A percentile compares a stretch with the other conserved stretches of the same genome.
Conservation (phyloP, 2,113 vertebrate genomes). For the Paracanthobrama guichenoti region DNA sequence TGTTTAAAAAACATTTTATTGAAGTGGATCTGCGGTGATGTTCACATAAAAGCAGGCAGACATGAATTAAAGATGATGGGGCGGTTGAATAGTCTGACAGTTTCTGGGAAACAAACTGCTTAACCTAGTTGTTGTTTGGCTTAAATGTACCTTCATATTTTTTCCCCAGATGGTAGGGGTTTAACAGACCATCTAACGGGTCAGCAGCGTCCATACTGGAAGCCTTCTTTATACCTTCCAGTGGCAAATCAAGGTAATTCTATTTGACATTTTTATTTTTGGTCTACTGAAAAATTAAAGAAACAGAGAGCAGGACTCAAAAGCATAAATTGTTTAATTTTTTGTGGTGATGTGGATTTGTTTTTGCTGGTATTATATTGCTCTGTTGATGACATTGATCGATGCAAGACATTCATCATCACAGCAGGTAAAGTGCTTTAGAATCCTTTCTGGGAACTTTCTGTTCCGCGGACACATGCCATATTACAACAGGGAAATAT, state of each 20-base stretch:
- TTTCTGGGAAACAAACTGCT: constrained; percentile 15
- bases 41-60: background rate
- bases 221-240: background rate
- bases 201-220: background rate
- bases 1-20: background rate
- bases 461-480: background rate
- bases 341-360: constrained; percentile 35
- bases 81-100: background rate
- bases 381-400: constrained; percentile 68
- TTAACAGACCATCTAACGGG: background rate
- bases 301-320: background rate
- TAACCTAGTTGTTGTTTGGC: constrained; percentile 25
- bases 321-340: constrained; percentile 68
- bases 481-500: background rate
- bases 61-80: constrained; percentile 8
- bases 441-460: constrained; percentile 27
- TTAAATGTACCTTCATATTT: background rate
- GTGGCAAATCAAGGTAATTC: background rate
- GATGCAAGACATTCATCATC: constrained; percentile 69
- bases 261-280: background rate
- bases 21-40: background rate
- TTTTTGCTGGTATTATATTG: constrained; percentile 38
- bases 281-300: background rate
- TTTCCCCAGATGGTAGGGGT: background rate
- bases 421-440: constrained; percentile 76